Evolutionary conservation across 2,797 vertebrate genomes (phyloP).

Genomic region (Epinephelus coioides): DNA sequence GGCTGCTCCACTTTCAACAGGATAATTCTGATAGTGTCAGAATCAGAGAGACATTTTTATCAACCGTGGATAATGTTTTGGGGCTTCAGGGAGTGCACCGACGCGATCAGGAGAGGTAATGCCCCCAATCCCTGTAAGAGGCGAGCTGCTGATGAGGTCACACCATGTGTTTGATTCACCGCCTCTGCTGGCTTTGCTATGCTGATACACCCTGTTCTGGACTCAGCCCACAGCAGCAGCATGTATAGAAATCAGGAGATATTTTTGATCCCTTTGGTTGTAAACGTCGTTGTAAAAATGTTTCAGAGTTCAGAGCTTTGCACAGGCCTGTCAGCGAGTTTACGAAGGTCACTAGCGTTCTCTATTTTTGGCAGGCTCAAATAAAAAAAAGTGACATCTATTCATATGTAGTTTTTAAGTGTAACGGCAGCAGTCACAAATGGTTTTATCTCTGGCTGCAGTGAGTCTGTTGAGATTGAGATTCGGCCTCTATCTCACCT

Average conservation of each 20-base stretch:
- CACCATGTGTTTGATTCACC: conserved; percentile 70
- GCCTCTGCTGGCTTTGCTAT: conserved; percentile 31
- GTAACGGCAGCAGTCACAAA: not conserved
- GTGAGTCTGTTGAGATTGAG: not conserved
- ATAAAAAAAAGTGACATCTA: not conserved
- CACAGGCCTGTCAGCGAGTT: not conserved
- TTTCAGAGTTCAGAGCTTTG: conserved; percentile 20
- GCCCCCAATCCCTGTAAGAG: conserved; percentile 43
- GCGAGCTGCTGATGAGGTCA: conserved; percentile 67
- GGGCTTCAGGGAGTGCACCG: conserved; percentile 42
- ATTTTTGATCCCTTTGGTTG: conserved; percentile 51
- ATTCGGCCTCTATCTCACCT: conserved; percentile 24
- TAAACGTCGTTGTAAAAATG: conserved; percentile 33
- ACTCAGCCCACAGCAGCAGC: conserved; percentile 44
- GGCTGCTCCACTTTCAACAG: conserved; percentile 22
- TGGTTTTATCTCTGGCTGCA: not conserved
- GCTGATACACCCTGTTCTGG: conserved; percentile 38
- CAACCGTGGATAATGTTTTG: conserved; percentile 44
- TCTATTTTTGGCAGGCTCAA: conserved; percentile 6
- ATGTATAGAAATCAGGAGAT: conserved; percentile 57
- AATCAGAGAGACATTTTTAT: conserved; percentile 57
- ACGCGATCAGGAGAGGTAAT: conserved; percentile 49
- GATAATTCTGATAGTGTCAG: conserved; percentile 32
- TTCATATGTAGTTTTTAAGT: conserved; percentile 13
- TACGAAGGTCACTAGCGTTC: not conserved